Evolutionary conservation across 53 echinoderm and acorn worm genomes (phyloP).

Genomic region (Holothuria scabra): DNA sequence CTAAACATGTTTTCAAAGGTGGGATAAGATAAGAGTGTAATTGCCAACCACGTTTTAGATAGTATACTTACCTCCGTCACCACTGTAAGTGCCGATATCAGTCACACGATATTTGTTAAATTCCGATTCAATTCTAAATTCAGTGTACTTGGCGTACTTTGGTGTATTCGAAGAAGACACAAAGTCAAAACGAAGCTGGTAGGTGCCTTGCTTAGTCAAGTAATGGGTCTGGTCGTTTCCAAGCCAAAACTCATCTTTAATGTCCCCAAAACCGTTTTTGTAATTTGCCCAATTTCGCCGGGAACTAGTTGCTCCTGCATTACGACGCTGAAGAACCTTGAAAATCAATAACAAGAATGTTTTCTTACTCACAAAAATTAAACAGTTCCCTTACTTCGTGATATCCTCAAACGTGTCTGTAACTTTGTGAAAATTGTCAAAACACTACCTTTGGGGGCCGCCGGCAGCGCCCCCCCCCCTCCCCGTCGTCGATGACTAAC

Average conservation of each 20-base stretch:
- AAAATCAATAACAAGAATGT: too few species aligned
- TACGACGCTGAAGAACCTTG: constrained; percentile 1
- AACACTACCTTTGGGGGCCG: too few species aligned
- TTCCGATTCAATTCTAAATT: constrained; percentile 2
- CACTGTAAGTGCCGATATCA: neutral
- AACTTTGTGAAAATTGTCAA: too few species aligned
- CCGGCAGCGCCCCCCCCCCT: too few species aligned
- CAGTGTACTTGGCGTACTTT: neutral
- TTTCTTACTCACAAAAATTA: too few species aligned
- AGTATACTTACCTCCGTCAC: neutral
- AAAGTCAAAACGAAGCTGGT: constrained; percentile 10
- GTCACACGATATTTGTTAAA: neutral
- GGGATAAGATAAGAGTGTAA: too few species aligned
- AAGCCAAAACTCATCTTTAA: constrained; percentile 7
- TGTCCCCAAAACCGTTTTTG: constrained; percentile 2
- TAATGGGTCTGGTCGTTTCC: constrained; percentile 17
- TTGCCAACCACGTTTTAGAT: too few species aligned
- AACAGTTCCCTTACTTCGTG: too few species aligned
- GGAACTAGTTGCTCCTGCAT: neutral
- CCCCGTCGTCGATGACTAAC: too few species aligned
- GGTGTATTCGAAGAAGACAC: neutral
- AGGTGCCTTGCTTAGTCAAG: neutral
- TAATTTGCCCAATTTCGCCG: neutral
- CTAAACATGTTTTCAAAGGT: too few species aligned
- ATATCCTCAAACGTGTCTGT: too few species aligned